A percentile compares a stretch with the other conserved stretches of the same genome.
Conservation (phyloP, 2,113 vertebrate genomes). For the Ctenodactylus gundi region DNA sequence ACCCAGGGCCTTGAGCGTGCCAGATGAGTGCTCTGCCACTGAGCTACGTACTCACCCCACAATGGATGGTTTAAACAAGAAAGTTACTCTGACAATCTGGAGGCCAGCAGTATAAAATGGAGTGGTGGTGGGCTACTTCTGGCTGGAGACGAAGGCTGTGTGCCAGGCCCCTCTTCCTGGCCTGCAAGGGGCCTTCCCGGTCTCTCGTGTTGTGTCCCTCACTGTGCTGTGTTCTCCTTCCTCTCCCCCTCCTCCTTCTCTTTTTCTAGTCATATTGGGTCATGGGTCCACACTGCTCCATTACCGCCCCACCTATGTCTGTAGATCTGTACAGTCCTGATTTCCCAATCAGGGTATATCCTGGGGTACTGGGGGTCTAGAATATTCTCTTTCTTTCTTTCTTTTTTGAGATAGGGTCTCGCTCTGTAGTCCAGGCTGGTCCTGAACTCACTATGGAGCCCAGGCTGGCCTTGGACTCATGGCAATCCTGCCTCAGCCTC, state of each 20-base stretch:
- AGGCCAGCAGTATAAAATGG: neutral
- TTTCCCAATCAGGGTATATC: neutral
- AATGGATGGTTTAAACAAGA: neutral
- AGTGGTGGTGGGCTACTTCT: neutral
- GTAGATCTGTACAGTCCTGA: neutral
- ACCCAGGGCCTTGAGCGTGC: no score
- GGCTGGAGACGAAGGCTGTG: neutral
- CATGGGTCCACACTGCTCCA: neutral
- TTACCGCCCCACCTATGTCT: neutral
- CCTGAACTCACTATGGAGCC: no score
- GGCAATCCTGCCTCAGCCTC: no score
- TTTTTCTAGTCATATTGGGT: neutral
- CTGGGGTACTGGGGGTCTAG: neutral
- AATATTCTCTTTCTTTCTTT: neutral
- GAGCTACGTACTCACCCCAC: neutral
- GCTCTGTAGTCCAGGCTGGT: no score
- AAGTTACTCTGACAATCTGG: neutral
- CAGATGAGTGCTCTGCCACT: no score
- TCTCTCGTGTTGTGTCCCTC: no score
- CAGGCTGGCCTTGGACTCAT: no score
- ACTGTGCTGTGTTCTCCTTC: neutral
- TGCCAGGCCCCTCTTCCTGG: neutral
- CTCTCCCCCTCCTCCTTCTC: no score
- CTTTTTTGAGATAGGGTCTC: no score
- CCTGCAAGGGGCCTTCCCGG: neutral